Evolutionary conservation across 2,797 vertebrate species (phyloP), one percentile per base, ranked within the genome.

Genomic region (Muscicapa striata): DNA sequence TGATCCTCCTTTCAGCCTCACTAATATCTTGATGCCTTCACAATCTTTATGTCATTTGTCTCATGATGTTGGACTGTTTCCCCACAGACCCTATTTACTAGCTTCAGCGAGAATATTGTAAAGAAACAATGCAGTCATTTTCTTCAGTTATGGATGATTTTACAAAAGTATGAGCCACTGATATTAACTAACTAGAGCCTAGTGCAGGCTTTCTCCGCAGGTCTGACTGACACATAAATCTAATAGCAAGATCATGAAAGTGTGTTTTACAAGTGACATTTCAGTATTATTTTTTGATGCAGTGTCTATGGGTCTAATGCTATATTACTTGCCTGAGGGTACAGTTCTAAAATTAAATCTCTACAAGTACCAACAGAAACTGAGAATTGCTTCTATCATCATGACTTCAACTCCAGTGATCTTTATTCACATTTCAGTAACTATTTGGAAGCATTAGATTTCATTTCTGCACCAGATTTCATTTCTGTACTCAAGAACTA

Each of bases 291-390:
- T 93, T 86, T 86, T 19, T 74, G 81, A 70, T 92, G 69, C 55
- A 34, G 26, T 16, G 16, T 83, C 55, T 59, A 27, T 72, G 79
- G 75, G 66, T 91, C 51, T 85, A 73, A 87, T 80, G 52, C 79
- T 87, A 1, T 75, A 91, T 91, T 87, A 68, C 66, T 81, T 81
- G 58, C 82, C 68, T 59, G 49, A 45, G 23, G 43, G 26, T 51
- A 57, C 15, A 30, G 43, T 61, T 89, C 69, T 87, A 85, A 94
- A 92, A 85, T 85, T 74, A 78, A 85, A 83, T 66, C 46, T 89
- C 61, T 75, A 49, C 45, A 75, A 74, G 30, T 40, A 58, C 24
- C 64, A 90, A 77, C 34, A 52, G 84, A 87, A 95, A 70, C 38
- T 54, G 67, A 82, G 34, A 67, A 80, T 77, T 86, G 68, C 45